Evolutionary conservation across 2,888 invertebrate species (phyloP).

Genomic region (Nephrotoma appendiculata): DNA sequence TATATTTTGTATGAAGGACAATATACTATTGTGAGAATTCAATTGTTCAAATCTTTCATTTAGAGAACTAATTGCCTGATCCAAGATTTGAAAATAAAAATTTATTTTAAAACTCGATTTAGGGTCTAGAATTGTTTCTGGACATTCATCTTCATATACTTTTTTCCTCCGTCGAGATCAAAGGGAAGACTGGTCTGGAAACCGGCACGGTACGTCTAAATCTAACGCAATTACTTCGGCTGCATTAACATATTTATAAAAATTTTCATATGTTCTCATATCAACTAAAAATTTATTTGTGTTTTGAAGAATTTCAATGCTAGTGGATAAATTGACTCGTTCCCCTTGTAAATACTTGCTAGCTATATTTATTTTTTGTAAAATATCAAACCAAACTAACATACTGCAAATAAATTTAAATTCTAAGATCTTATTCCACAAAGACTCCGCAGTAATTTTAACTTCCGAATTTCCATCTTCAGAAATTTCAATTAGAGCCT

Average conservation of each 20-base stretch:
- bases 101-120: too few species aligned
- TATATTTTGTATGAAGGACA: neutral
- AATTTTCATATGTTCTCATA: neutral
- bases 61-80: neutral
- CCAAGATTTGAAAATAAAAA: neutral
- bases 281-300: neutral
- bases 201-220: neutral
- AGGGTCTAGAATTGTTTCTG: slow-evolving; percentile 2
- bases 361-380: neutral
- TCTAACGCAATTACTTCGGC: neutral
- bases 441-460: neutral
- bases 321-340: too few species aligned
- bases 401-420: neutral
- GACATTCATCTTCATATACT: neutral
- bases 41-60: neutral
- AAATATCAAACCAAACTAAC: neutral
- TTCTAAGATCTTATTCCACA: neutral
- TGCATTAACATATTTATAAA: neutral
- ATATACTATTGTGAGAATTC: neutral
- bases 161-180: neutral
- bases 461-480: neutral
- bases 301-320: too few species aligned
- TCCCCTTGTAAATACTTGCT: neutral
- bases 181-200: neutral
- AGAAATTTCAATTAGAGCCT: neutral